Evolutionary conservation across 2,888 invertebrate species (phyloP), one percentile per base, ranked within the genome.

Genomic region (Xanthostigma xanthostigma): DNA sequence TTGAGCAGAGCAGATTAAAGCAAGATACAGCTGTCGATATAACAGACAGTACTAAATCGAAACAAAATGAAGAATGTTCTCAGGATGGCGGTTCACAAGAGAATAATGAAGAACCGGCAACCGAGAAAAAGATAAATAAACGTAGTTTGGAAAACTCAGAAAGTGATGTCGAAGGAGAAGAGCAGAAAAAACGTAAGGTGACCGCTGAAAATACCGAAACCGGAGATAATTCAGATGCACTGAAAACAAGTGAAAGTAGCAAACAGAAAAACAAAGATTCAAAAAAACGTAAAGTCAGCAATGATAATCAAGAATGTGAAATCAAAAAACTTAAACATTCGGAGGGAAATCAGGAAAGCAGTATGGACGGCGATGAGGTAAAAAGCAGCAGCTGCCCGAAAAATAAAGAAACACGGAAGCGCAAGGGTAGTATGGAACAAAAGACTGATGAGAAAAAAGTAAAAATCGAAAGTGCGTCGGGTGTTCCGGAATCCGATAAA

Each of bases 11-110:
- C 48, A 35, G 9, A 50, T 38, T 11, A 49, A 51, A 50, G 50
- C 10, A 46, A 50, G 9, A 46, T 11, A 14, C 52, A 41, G 43
- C n/a, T 48, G 37, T 52, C 52, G 55, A 58, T 49, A 52, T 50
- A 44, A 44, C 50, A 54, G 53, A 46, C 35, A 27, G 52, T 53
- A 55, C 56, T 37, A 51, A 50, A 33, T 4, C 42, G 8, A 47
- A 47, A 50, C 42, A 46, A 53, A 38, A 13, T 48, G 13, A 44
- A 40, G 54, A 57, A 51, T 55, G 55, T 48, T 46, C 56, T 46
- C 54, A 53, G 10, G 53, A 53, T 8, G 53, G 51, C 38, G 53
- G 54, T 34, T 48, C 50, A 34, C 6, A 54, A 44, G 62, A 60
- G 36, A 57, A 58, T 49, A 57, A 55, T 35, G 48, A 48, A 43